These are phyloP conservation scores for Eubucco bourcierii DNA, from an alignment of 2,113 vertebrate species.

Conservation along the genomic window DNA sequence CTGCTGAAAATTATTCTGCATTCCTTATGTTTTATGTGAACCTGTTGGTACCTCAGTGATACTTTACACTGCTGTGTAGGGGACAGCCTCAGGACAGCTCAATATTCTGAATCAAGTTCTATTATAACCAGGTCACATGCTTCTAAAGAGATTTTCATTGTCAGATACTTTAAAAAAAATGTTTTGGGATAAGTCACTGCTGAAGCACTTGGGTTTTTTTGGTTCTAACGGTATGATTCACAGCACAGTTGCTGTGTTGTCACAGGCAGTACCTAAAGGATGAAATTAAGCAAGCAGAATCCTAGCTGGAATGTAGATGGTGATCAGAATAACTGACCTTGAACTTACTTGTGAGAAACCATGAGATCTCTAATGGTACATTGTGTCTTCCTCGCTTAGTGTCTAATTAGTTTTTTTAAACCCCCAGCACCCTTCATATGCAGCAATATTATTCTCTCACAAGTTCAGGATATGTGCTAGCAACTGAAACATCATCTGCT, in stretches of 20 bases:
- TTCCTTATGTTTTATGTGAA: not conserved
- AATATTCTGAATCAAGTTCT: not conserved
- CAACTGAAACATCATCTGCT: not conserved
- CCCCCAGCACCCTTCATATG: not conserved
- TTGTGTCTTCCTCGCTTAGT: not conserved
- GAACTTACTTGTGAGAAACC: not conserved
- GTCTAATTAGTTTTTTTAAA: not conserved
- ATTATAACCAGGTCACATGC: not conserved
- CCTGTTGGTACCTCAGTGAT: not conserved
- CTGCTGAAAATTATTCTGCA: not conserved
- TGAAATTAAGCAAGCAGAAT: constrained; percentile 1
- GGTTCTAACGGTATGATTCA: not conserved
- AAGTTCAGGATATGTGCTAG: not conserved
- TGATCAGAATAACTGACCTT: not conserved
- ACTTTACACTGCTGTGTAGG: not conserved
- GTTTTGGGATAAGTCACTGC: not conserved
- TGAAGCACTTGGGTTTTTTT: not conserved
- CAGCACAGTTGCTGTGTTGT: not conserved
- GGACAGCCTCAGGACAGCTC: not conserved
- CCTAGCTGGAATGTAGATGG: not conserved
- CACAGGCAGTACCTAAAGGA: not conserved
- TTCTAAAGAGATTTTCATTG: not conserved
- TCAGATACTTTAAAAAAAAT: not conserved
- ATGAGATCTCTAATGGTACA: not conserved
- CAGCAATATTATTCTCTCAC: not conserved